Evolutionary conservation across 2,113 vertebrate species (phyloP), one percentile per base, ranked within the genome.

Genomic region (Taurulus bubalis): DNA sequence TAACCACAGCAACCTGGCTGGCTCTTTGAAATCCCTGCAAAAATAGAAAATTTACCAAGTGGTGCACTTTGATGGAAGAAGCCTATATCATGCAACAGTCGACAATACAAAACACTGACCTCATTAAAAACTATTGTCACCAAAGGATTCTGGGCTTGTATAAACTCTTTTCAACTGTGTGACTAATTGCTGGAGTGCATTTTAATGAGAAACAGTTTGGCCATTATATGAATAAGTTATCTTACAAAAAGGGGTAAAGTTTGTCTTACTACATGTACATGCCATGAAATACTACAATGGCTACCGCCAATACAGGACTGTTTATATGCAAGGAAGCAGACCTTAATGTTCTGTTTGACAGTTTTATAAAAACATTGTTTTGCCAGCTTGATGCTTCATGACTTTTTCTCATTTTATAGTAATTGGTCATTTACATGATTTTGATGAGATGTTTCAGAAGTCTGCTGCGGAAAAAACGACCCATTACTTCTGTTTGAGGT

Each of bases 11-110:
- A 93, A 91, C 87, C 87, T 66, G 80, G 40, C 32, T 65, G 69
- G 36, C 40, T 85, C 87, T 93, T 94, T 93, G 89, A 92, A 94
- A 90, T 88, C 62, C 67, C 89, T 87, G 84, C 80, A 91, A 86
- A 90, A 90, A 91, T 91, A 91, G 84, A 85, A 71, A 36, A 87
- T 66, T n/a, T 71, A 88, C 64, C 64, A 87, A 91, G 80, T 66
- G 64, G 66, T 40, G 45, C 73, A 67, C 83, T 91, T 92, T 93
- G 85, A 94, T 83, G 86, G 80, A 85, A 56, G 49, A 74, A 32
- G 75, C 49, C 79, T 69, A 36, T 79, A 85, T 85, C 73, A 69
- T 6, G 82, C 79, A 85, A 74, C 71, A 62, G 75, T 74, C 78
- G 24, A 90, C 55, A 82, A 82, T 45, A 85, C 71, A 75, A 86